phyloP scores from a whole-genome alignment of 2,888 invertebrate species.

The Apamea epomidion region DNA sequence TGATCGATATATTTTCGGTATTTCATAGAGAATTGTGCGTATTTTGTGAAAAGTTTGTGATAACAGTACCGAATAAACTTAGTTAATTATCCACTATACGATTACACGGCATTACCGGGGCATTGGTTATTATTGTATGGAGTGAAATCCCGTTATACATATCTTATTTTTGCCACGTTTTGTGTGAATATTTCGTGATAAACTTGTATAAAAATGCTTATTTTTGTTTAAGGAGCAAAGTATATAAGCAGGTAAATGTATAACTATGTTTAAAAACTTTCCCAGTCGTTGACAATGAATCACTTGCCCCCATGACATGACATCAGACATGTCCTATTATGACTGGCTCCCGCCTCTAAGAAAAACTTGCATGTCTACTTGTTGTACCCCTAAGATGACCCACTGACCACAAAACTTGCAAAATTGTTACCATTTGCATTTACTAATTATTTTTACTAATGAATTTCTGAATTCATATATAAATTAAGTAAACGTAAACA shows the following conservation, averaged over 20 bases:
- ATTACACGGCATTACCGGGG: slow-evolving; percentile 3
- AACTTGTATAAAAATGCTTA: slow-evolving; percentile 70
- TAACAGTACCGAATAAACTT: slow-evolving; percentile 3
- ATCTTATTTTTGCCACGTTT: slow-evolving; percentile 82
- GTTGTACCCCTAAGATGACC: too few relatives aligned
- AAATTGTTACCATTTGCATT: background rate
- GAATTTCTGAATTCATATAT: background rate
- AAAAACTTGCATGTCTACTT: background rate
- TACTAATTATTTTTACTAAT: background rate
- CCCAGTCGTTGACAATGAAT: slow-evolving; percentile 59
- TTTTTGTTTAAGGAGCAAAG: slow-evolving; percentile 58
- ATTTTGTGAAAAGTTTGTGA: slow-evolving; percentile 39
- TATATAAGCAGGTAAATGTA: slow-evolving; percentile 57
- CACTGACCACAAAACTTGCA: too few relatives aligned
- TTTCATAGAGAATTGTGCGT: slow-evolving; percentile 11
- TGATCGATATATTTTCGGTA: slow-evolving; percentile 55
- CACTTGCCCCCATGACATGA: slow-evolving; percentile 66
- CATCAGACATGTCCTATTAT: slow-evolving; percentile 71
- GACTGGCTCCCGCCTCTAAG: slow-evolving; percentile 15
- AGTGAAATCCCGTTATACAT: slow-evolving; percentile 66
- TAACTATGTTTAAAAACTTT: background rate
- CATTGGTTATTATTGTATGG: slow-evolving; percentile 20
- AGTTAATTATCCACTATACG: background rate
- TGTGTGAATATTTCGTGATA: slow-evolving; percentile 67
- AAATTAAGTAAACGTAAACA: background rate